phyloP scores from a whole-genome alignment of 2,888 invertebrate genomes.

The Bursaphelenchus okinawaensis region DNA sequence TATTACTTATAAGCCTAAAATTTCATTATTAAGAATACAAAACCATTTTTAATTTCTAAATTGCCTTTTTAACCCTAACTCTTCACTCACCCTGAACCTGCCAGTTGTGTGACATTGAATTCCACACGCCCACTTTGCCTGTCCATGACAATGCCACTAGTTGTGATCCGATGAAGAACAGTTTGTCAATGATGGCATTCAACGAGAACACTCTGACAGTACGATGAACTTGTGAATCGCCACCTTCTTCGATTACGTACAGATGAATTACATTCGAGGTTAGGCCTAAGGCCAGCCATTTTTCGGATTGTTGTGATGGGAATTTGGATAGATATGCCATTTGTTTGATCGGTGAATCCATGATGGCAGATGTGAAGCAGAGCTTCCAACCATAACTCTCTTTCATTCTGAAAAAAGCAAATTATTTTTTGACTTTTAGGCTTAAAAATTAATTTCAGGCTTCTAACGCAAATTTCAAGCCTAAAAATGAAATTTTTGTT shows the following conservation, averaged over 20 bases:
- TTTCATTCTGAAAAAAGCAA: constrained; percentile 70
- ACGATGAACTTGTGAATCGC: constrained; percentile 8
- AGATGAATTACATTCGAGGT: constrained; percentile 40
- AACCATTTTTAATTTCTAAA: no score
- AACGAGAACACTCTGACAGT: constrained; percentile 41
- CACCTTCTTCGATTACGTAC: constrained; percentile 67
- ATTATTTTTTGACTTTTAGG: no score
- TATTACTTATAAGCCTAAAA: no score
- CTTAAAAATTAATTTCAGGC: no score
- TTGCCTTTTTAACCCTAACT: no score
- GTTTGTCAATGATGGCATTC: constrained; percentile 79
- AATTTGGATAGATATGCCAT: constrained; percentile 76
- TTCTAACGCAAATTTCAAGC: no score
- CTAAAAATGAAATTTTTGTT: no score
- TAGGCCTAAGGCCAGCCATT: constrained; percentile 48
- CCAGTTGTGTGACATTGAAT: constrained; percentile 97
- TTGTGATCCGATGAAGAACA: constrained; percentile 95
- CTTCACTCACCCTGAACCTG: constrained; percentile 66
- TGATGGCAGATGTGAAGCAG: constrained; percentile 84
- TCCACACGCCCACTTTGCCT: constrained; percentile 97
- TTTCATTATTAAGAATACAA: no score
- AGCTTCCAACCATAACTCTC: constrained; percentile 95
- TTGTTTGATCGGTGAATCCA: constrained; percentile 80
- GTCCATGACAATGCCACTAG: constrained; percentile 86
- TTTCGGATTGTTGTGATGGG: constrained; percentile 49